Evolutionary conservation across 2,888 invertebrate genomes (phyloP).

Genomic region (Omphaloscelis lunosa): DNA sequence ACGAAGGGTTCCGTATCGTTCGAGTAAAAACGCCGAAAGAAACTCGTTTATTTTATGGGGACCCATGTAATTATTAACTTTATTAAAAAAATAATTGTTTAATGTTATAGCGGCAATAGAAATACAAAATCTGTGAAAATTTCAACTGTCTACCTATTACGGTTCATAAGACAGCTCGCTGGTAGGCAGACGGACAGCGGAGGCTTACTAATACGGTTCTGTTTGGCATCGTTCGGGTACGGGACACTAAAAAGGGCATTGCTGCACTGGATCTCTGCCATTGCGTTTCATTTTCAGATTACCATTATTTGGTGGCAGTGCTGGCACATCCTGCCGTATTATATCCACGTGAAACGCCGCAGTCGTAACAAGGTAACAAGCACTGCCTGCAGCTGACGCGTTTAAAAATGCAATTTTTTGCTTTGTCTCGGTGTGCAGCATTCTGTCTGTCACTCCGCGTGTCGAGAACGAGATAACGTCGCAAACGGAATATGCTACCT

Average conservation of each 20-base stretch:
- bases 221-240: too few relatives aligned
- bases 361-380: constrained; percentile 67
- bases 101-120: too few relatives aligned
- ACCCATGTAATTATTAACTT: too few relatives aligned
- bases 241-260: background rate
- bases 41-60: too few relatives aligned
- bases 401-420: constrained; percentile 75
- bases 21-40: too few relatives aligned
- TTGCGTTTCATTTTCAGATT: background rate
- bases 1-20: too few relatives aligned
- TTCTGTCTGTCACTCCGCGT: constrained; percentile 43
- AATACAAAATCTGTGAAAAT: too few relatives aligned
- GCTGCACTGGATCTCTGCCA: background rate
- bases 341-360: constrained; percentile 35
- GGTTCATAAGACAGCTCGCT: too few relatives aligned
- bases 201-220: too few relatives aligned
- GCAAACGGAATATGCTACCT: constrained; percentile 7
- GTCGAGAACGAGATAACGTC: constrained; percentile 16
- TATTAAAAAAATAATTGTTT: too few relatives aligned
- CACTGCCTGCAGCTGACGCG: constrained; percentile 71
- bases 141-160: too few relatives aligned
- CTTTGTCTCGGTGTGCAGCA: constrained; percentile 55
- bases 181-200: too few relatives aligned
- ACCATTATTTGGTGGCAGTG: background rate
- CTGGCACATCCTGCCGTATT: constrained; percentile 29